These are phyloP conservation scores for Urocynchramus pylzowi DNA, from an alignment of 2,113 vertebrate species.

Conservation along the genomic window DNA sequence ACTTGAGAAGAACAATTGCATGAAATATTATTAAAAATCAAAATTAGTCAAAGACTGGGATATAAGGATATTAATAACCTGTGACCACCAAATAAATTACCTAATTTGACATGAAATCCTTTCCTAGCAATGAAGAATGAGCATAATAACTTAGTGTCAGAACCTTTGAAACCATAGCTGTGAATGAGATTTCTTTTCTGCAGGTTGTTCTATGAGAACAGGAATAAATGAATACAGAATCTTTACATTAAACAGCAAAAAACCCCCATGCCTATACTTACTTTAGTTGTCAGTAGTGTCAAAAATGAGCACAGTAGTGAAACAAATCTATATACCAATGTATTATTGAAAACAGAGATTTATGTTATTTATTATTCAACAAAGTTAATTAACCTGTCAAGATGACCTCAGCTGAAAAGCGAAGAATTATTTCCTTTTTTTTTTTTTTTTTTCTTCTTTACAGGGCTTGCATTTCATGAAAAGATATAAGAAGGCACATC, in stretches of 20 bases:
- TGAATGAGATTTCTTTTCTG: background rate
- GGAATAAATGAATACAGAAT: conserved; percentile 14
- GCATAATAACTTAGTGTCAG: background rate
- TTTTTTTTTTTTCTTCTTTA: background rate
- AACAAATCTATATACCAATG: background rate
- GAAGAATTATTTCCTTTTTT: background rate
- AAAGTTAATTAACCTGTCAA: conserved; percentile 16
- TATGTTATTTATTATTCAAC: background rate
- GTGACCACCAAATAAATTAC: background rate
- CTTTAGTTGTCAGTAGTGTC: background rate
- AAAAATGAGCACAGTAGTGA: background rate
- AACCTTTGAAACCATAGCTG: background rate
- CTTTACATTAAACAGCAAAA: background rate
- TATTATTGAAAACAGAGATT: background rate
- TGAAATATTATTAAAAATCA: background rate
- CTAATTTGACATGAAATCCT: background rate
- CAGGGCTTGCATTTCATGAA: background rate
- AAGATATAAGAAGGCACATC: background rate
- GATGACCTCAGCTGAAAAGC: background rate
- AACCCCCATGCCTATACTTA: background rate
- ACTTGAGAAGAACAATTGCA: background rate
- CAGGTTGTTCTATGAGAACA: background rate
- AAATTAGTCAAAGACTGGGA: background rate
- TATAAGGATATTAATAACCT: background rate
- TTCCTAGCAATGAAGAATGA: background rate